Base-by-base conservation (phyloP, 2,888 invertebrate species). In the Halocaridina rubra region DNA sequence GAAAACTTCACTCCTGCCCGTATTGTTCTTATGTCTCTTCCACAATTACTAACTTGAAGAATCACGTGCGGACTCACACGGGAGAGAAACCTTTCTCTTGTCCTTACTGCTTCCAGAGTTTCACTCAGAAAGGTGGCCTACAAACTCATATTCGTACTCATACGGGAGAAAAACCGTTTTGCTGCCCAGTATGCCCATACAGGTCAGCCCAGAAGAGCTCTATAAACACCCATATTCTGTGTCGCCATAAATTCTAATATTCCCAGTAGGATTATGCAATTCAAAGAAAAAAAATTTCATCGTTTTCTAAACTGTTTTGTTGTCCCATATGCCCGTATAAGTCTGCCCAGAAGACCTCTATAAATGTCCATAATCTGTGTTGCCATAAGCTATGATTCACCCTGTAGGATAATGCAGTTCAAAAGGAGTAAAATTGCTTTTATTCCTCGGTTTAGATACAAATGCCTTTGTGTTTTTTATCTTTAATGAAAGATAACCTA, bases 11-110 rank as follows among this genome's bases (percentile, higher is more conserved):
- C 3, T 69, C 27, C 19, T 78, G 78, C 46, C 46, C 24, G 67
- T 79, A 67, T 69, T 79, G 78, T 79, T 33, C 33, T 24, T 78
- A 79, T 69, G 69, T 79, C 27, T 64, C 78, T 30, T 46, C 78
- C 13, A 79, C 78, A n/a, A 64, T 53, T 27, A 79, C 78, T 33
- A 79, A 79, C 69, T 46, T 79, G 39, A 39, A 69, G 78, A 79
- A 79, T 67, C 78, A 79, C 24, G 30, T 79, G 27, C 78, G 78
- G 24, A 81, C 81, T 16, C 86, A 86, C 33, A 81, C 81, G 1
- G 85, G 86, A 19, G 78, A 78, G 61, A 86, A 86, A 57, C 81
- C 86, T 30, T 86, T 78, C 39, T 61, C 78, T 13, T 85, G 85
- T 67, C 78, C 81, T 59, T 78, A 78, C 27, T 86, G 81, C 46